Base-by-base conservation (phyloP, 2,797 vertebrate species). In the Cossypha polioptera region DNA sequence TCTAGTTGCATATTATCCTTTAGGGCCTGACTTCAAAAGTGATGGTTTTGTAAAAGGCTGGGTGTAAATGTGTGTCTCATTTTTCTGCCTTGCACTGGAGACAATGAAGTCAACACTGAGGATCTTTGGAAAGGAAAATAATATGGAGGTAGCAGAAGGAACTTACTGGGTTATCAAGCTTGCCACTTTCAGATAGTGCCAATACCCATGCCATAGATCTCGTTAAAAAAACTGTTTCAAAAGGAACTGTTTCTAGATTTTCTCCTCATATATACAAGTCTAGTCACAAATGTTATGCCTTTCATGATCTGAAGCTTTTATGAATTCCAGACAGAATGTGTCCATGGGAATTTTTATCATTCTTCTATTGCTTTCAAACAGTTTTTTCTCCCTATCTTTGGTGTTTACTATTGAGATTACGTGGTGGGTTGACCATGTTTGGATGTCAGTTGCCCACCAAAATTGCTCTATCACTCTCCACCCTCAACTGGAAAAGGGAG, bases 261-360 rank as follows among this genome's bases (percentile, higher is more conserved):
- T n/a, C 13, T 74, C 7, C 5, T 92, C 2, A 3, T 61, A 7
- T 29, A 51, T 50, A 7, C 36, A 55, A 20, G 4, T 57, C 26
- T 67, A 11, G 35, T 88, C 11, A 63, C 9, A 62, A 66, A 61
- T 36, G 6, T 22, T 69, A 31, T 45, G 66, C 10, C 31, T 83
- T 7, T 69, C 2, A 5, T 40, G 35, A 58, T 72, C 15, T n/a
- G 43, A 85, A 85, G 21, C 5, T 65, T 45, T 78, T 59, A 47
- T 53, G 43, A 90, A 48, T 85, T 72, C 26, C 20, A 65, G 71
- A 20, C 7, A 72, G 33, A 72, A 65, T 51, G 7, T 6, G 7
- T 82, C 31, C 0, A 0, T 47, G 31, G 20, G 4, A 16, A 15
- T 29, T 75, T 81, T 35, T 63, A 31, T 63, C 2, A 7, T 21